phyloP scores from a whole-genome alignment of 1,140 invertebrate genomes.

The Penaeus japonicus region DNA sequence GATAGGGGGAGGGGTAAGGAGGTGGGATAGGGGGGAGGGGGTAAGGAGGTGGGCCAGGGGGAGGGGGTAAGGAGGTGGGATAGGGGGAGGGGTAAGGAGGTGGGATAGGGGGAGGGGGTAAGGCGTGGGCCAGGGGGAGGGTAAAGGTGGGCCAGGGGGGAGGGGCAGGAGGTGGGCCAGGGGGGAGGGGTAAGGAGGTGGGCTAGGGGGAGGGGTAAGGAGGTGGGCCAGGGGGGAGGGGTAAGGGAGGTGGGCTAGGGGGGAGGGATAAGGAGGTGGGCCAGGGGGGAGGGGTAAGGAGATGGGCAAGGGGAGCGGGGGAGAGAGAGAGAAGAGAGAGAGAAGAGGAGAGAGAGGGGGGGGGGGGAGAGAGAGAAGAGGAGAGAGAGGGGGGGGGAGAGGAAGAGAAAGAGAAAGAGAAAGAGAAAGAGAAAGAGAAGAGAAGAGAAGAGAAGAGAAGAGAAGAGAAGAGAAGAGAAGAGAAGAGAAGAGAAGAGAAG shows the following conservation, averaged over 20 bases:
- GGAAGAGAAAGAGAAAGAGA: background rate
- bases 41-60: background rate
- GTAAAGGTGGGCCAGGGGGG: background rate
- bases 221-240: too few species aligned
- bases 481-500: background rate
- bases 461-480: background rate
- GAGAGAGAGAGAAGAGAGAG: background rate
- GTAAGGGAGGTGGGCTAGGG: too few species aligned
- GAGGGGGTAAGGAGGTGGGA: background rate
- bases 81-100: background rate
- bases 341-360: background rate
- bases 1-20: background rate
- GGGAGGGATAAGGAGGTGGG: background rate
- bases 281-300: background rate
- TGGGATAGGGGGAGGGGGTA: background rate
- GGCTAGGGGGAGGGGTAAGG: too few species aligned
- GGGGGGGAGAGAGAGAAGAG: background rate
- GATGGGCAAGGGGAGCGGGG: background rate
- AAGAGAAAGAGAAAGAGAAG: background rate
- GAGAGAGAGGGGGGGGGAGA: background rate
- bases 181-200: background rate
- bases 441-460: background rate
- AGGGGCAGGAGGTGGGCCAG: background rate
- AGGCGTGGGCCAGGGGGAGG: background rate
- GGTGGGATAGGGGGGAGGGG: background rate